Percentiles rank a stretch among this genome's conserved stretches.
These are phyloP conservation scores for Tupaia chinensis DNA, from an alignment of 2,113 vertebrate species.

Conservation along the genomic window DNA sequence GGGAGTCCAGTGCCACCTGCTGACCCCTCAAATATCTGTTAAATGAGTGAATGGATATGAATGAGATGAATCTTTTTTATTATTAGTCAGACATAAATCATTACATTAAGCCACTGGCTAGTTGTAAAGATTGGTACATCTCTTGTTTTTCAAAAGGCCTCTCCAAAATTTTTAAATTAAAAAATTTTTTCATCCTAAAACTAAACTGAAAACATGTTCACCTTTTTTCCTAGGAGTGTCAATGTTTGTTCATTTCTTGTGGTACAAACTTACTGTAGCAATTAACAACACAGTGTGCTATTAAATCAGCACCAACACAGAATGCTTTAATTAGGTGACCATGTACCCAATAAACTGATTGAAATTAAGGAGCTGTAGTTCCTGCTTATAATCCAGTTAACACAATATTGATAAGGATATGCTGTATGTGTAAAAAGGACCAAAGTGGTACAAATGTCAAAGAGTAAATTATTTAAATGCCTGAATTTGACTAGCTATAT, in stretches of 20 bases:
- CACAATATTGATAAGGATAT: conserved; percentile 32
- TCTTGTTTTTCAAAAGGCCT: conserved; percentile 51
- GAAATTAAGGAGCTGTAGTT: conserved; percentile 44
- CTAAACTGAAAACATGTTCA: not conserved
- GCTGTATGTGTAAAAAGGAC: not conserved
- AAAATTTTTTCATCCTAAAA: not conserved
- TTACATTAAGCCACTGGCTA: conserved; percentile 2
- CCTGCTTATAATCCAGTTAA: conserved; percentile 37
- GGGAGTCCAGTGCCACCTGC: no score
- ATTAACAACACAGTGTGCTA: conserved; percentile 34
- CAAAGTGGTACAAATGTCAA: not conserved
- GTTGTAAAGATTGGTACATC: conserved; percentile 32
- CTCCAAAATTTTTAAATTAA: not conserved
- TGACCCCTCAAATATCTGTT: not conserved
- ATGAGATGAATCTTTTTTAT: conserved; percentile 47
- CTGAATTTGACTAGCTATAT: conserved; percentile 28
- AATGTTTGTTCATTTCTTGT: conserved; percentile 39
- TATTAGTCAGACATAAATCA: not conserved
- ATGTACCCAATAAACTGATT: conserved; percentile 1
- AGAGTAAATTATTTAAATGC: conserved; percentile 45
- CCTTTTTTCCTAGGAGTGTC: not conserved
- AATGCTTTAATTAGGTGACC: conserved; percentile 64
- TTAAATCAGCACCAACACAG: conserved; percentile 51
- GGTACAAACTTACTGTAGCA: conserved; percentile 33
- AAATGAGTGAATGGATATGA: not conserved